Percentiles rank a stretch among this genome's conserved stretches.
Evolutionary conservation across 1,140 invertebrate species (phyloP).

Genomic region (Acromyrmex charruanus): DNA sequence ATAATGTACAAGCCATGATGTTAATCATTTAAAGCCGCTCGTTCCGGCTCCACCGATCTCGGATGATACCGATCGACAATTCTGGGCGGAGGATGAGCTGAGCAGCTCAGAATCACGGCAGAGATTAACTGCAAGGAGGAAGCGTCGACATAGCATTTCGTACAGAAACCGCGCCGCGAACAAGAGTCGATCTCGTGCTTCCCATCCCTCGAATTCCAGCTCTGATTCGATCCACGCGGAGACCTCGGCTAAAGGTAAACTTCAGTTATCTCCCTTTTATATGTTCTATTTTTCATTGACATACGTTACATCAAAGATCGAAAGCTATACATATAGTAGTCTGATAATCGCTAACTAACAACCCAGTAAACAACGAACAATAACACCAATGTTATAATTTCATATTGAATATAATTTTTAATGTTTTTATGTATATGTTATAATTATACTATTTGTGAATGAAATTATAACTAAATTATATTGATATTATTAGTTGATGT

Average conservation of each 20-base stretch:
- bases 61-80: slow-evolving; percentile 77
- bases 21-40: slow-evolving; percentile 61
- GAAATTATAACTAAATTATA: no score
- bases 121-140: slow-evolving; percentile 64
- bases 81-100: slow-evolving; percentile 81
- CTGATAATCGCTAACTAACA: no score
- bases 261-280: background rate
- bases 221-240: slow-evolving; percentile 44
- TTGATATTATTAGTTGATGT: no score
- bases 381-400: no score
- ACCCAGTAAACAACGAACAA: no score
- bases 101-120: slow-evolving; percentile 76
- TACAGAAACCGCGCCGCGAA: slow-evolving; percentile 76
- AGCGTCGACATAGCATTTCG: slow-evolving; percentile 74
- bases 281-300: background rate
- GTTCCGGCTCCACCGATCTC: slow-evolving; percentile 51
- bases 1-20: background rate
- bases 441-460: no score
- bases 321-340: no score
- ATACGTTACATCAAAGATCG: no score
- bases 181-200: slow-evolving; percentile 62
- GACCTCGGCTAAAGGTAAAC: slow-evolving; percentile 56
- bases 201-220: slow-evolving; percentile 62
- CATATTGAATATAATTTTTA: no score
- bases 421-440: no score